Conservation (phyloP, 2,888 invertebrate species). For the Nomada flava region DNA sequence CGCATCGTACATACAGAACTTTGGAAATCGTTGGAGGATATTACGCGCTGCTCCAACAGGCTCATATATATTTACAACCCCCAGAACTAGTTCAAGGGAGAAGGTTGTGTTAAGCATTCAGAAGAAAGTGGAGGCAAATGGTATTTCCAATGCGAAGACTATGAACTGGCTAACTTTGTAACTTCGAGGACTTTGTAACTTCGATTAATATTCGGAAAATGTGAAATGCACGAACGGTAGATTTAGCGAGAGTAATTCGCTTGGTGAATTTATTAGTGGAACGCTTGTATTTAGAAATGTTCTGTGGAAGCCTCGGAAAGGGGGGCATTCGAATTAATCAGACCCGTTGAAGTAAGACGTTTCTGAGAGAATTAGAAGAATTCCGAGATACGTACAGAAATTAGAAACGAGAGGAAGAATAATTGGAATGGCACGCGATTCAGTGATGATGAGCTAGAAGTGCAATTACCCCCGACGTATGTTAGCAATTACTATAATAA, state of each 20-base stretch:
- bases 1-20: not conserved
- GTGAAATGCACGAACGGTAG: not conserved
- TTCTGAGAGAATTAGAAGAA: too few relatives aligned
- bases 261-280: not conserved
- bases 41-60: not conserved
- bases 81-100: not conserved
- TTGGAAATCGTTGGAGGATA: not conserved
- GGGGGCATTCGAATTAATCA: not conserved
- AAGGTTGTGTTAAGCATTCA: not conserved
- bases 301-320: not conserved
- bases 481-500: not conserved
- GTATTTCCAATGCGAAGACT: not conserved
- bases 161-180: not conserved
- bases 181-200: not conserved
- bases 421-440: constrained; percentile 3
- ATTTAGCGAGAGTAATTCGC: not conserved
- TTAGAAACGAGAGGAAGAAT: not conserved
- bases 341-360: not conserved
- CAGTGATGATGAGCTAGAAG: too few relatives aligned
- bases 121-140: not conserved
- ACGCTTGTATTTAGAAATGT: not conserved
- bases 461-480: not conserved
- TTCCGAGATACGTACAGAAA: not conserved
- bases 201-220: not conserved
- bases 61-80: not conserved